Evolutionary conservation across 2,113 vertebrate species (phyloP).

Genomic region (Nibea coibor): DNA sequence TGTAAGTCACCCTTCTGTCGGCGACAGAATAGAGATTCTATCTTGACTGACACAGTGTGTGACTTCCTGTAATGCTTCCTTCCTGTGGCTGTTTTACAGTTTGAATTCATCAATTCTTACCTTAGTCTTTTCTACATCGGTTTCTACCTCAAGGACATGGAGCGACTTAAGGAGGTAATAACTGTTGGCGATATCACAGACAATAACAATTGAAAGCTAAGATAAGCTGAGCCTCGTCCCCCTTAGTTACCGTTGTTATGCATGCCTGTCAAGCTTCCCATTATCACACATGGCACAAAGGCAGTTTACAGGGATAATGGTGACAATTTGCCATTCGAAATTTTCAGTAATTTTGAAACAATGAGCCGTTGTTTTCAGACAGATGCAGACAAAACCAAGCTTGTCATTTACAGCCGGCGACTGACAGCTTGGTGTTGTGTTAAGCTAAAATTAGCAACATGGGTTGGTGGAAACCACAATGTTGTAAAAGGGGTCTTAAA

Average conservation of each 20-base stretch:
- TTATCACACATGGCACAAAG: background rate
- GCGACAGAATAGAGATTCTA: background rate
- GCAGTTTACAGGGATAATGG: no score
- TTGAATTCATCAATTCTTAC: conserved; percentile 99
- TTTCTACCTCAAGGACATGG: conserved; percentile 99
- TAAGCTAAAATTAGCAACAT: no score
- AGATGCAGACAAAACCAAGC: no score
- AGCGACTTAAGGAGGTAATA: conserved; percentile 95
- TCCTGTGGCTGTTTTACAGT: conserved; percentile 80
- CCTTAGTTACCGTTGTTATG: background rate
- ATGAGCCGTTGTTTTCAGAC: no score
- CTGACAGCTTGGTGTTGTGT: no score
- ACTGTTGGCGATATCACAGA: background rate
- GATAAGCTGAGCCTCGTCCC: background rate
- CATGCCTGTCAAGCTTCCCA: background rate
- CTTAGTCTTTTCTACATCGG: conserved; percentile 99
- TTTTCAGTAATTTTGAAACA: no score
- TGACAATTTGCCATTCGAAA: no score
- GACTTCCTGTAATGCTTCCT: conserved; percentile 6
- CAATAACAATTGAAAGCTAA: background rate
- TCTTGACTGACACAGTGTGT: background rate
- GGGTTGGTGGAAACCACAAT: no score
- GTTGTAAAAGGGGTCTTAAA: no score
- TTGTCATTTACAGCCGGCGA: no score
- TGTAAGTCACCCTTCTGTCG: conserved; percentile 84